Evolutionary conservation across 2,888 invertebrate genomes (phyloP), one percentile per base, ranked within the genome.

Genomic region (Zygogramma bicolorata): DNA sequence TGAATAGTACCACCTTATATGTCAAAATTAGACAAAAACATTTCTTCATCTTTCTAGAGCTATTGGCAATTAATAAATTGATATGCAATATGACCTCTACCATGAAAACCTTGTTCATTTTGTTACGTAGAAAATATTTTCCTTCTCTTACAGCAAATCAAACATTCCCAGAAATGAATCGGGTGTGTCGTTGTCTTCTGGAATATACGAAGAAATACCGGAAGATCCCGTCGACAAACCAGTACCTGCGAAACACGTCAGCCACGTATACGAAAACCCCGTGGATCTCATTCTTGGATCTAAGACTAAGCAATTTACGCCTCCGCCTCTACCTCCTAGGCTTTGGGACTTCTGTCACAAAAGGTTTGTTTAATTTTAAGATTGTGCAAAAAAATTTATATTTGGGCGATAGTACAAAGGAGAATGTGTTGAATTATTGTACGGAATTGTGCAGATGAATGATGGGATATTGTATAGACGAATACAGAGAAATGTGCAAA

Each of bases 181-280:
- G 0, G 88, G 90, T 27, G 86, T 89, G 57, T 93, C 93, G 0
- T 82, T 91, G 3, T 89, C 91, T 20, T 81, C 81, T n/a, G 93
- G 92, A 53, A 91, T 92, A 77, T 93, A 93, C 84, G 93, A 93
- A 81, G 93, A 93, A 86, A 93, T 93, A 75, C 85, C 89, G 0
- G 92, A 92, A 6, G 80, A 82, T 20, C 77, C 73, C 15, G 68
- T 71, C 34, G 73, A 68, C 42, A 61, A 61, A 3, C 40, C 15
- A 25, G 60, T 29, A 10, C 13, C 42, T 7, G 10, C 34, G 13
- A 74, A 74, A 68, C 70, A 72, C 10, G 18, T 31, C 8, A 79
- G 78, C 71, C 86, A 87, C 73, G 83, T 86, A 22, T 88, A 87
- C 73, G 88, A 88, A 77, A 87, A 88, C 75, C 88, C 87, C 2